These are phyloP conservation scores for Peromyscus maniculatus DNA, from an alignment of 2,113 vertebrate species.

Conservation along the genomic window DNA sequence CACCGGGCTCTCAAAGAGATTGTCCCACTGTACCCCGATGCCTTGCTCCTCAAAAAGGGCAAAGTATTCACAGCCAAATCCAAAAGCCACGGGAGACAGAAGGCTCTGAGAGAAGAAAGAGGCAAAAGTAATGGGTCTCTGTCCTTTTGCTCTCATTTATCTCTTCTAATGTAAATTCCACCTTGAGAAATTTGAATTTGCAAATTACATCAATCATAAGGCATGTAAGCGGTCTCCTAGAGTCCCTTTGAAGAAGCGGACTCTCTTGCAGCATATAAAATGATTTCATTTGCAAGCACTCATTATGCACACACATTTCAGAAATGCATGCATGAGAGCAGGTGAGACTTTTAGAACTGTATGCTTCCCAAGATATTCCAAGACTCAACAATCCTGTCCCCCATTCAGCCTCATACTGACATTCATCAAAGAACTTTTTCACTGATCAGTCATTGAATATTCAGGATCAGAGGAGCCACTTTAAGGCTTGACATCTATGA, in stretches of 20 bases:
- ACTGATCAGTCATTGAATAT: neutral
- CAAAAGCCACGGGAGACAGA: conserved; percentile 97
- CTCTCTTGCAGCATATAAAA: conserved; percentile 49
- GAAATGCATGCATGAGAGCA: conserved; percentile 11
- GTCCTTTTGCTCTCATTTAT: conserved; percentile 36
- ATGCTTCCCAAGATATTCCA: conserved; percentile 5
- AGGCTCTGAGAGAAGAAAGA: conserved; percentile 90
- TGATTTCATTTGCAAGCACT: conserved; percentile 66
- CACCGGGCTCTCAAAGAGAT: conserved; percentile 93
- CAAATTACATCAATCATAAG: conserved; percentile 66
- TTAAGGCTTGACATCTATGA: neutral
- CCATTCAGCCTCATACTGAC: neutral
- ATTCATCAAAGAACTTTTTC: neutral
- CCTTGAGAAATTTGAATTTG: conserved; percentile 63
- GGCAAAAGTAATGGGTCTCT: conserved; percentile 3
- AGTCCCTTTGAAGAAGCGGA: conserved; percentile 41
- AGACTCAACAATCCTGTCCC: neutral
- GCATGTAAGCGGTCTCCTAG: conserved; percentile 31
- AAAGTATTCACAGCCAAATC: conserved; percentile 98
- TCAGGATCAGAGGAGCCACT: neutral
- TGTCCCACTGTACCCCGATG: conserved; percentile 96
- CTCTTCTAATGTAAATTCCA: conserved; percentile 61
- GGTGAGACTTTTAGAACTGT: conserved; percentile 23
- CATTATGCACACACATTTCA: conserved; percentile 55
- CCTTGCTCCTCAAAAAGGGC: conserved; percentile 98